Evolutionary conservation across 2,797 vertebrate species (phyloP).

Genomic region (Bothrops alternatus): DNA sequence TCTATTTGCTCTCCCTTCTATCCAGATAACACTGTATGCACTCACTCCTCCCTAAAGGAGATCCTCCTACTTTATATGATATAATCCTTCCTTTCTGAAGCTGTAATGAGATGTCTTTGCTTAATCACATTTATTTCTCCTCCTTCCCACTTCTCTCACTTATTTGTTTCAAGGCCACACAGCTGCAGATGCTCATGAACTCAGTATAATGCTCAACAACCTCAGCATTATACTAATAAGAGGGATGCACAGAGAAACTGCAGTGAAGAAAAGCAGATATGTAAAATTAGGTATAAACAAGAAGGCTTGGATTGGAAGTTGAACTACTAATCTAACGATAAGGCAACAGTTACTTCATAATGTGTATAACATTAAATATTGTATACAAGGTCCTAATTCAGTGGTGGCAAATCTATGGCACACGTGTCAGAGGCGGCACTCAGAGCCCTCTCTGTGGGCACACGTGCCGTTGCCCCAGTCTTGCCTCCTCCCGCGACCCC

Average conservation of each 20-base stretch:
- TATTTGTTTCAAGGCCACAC: slow-evolving; percentile 57
- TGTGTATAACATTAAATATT: background rate
- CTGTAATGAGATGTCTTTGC: slow-evolving; percentile 55
- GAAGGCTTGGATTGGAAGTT: slow-evolving; percentile 7
- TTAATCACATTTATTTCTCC: slow-evolving; percentile 54
- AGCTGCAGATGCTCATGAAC: slow-evolving; percentile 9
- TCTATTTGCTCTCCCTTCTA: slow-evolving; percentile 68
- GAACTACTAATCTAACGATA: background rate
- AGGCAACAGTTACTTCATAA: background rate
- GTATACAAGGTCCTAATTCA: background rate
- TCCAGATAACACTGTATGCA: slow-evolving; percentile 62
- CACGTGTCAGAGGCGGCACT: no score
- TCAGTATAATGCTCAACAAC: slow-evolving; percentile 19
- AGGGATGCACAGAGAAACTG: slow-evolving; percentile 11
- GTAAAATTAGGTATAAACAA: slow-evolving; percentile 38
- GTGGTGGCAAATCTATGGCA: no score
- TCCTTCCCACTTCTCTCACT: slow-evolving; percentile 42
- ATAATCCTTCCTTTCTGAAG: slow-evolving; percentile 62
- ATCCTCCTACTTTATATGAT: slow-evolving; percentile 56
- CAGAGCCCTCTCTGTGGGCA: no score
- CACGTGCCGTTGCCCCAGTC: no score
- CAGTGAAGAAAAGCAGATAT: background rate
- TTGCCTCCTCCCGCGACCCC: no score
- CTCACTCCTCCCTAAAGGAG: slow-evolving; percentile 53
- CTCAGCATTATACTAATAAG: slow-evolving; percentile 21